These are phyloP conservation scores for Microcebus ravelobensis DNA, from an alignment of 2,113 vertebrate genomes.

Conservation along the genomic window DNA sequence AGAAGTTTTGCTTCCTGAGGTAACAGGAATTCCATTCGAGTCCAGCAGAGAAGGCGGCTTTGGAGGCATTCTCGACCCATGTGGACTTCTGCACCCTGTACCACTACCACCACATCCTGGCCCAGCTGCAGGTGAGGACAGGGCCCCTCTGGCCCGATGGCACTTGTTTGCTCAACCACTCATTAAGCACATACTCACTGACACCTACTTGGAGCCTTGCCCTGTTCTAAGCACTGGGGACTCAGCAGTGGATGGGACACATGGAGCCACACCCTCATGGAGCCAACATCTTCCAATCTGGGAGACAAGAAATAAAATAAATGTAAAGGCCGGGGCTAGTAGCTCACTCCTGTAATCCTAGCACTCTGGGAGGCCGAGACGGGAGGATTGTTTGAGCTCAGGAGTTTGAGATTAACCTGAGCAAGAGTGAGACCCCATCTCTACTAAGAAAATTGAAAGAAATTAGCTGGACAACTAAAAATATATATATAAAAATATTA, in stretches of 20 bases:
- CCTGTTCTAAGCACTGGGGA: background rate
- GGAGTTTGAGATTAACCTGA: too few species aligned
- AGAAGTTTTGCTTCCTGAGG: slow-evolving; percentile 50
- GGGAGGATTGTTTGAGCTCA: too few species aligned
- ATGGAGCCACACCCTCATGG: background rate
- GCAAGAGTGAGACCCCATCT: too few species aligned
- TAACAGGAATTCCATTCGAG: slow-evolving; percentile 82
- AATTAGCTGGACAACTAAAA: too few species aligned
- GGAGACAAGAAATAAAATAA: background rate
- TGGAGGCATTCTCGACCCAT: slow-evolving; percentile 76
- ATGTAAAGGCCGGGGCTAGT: background rate
- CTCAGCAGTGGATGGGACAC: background rate
- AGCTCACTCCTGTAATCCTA: too few species aligned
- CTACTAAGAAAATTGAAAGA: too few species aligned
- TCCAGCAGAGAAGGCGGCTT: slow-evolving; percentile 44
- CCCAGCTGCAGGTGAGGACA: slow-evolving; percentile 76
- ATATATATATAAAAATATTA: too few species aligned
- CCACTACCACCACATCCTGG: slow-evolving; percentile 77
- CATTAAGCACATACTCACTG: background rate
- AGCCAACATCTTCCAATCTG: background rate
- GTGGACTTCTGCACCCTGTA: slow-evolving; percentile 78
- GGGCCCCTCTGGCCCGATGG: fast-evolving
- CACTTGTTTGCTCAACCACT: background rate
- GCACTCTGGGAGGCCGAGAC: too few species aligned
- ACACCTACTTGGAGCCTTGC: background rate